phyloP scores from a whole-genome alignment of 35 echinoderm and acorn worm genomes.

The Ptychodera flava region DNA sequence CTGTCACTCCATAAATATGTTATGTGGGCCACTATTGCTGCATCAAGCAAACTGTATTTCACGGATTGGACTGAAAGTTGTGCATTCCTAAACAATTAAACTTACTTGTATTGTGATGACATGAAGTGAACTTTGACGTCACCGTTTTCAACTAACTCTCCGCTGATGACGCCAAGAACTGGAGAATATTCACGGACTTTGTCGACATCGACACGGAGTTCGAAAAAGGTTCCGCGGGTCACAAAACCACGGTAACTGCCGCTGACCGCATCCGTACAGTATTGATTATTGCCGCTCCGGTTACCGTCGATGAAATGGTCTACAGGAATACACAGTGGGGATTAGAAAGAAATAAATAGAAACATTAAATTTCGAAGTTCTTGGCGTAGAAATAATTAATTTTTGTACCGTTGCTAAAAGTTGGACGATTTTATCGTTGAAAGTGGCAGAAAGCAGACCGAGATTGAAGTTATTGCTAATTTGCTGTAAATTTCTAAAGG shows the following conservation, averaged over 20 bases:
- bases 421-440: background rate
- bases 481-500: background rate
- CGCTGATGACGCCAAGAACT: background rate
- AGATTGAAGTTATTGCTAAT: too few relatives aligned
- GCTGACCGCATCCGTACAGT: background rate
- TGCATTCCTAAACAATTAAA: background rate
- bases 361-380: too few relatives aligned
- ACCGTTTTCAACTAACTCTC: background rate
- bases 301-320: too few relatives aligned
- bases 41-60: too few relatives aligned
- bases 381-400: background rate
- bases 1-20: background rate
- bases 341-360: too few relatives aligned
- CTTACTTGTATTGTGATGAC: background rate
- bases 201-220: background rate
- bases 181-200: background rate
- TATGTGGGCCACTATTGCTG: background rate
- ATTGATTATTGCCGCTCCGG: too few relatives aligned
- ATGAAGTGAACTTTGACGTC: background rate
- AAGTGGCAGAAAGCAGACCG: too few relatives aligned
- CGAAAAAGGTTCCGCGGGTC: background rate
- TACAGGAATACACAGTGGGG: too few relatives aligned
- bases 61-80: background rate
- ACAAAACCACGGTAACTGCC: background rate
- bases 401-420: background rate